A percentile compares a stretch with the other conserved stretches of the same genome.
Evolutionary conservation across 2,797 vertebrate genomes (phyloP).

Genomic region (Neoniphon sammara): DNA sequence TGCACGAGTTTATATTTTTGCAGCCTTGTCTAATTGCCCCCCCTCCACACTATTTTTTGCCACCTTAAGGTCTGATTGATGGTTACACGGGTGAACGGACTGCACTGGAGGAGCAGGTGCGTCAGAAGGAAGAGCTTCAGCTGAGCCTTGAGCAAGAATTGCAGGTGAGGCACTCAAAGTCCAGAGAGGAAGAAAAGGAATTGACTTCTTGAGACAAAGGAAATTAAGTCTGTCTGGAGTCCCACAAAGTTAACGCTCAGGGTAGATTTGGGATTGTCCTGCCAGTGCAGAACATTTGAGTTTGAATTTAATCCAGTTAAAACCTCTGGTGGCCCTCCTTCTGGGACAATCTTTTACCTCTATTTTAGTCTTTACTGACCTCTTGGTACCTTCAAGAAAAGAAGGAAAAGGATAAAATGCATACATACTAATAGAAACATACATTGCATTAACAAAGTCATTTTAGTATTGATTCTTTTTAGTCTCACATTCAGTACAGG

Average conservation of each 20-base stretch:
- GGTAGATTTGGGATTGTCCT: not conserved
- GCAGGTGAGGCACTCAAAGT: constrained; percentile 73
- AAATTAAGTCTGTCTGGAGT: constrained; percentile 8
- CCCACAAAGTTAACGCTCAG: not conserved
- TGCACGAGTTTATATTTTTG: not conserved
- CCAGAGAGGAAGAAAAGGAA: constrained; percentile 22
- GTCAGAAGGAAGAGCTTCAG: constrained; percentile 89
- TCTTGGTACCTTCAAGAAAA: not conserved
- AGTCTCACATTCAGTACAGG: not conserved
- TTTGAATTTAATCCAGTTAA: not conserved
- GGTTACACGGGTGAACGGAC: constrained; percentile 93
- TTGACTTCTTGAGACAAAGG: constrained; percentile 6
- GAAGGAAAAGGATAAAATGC: not conserved
- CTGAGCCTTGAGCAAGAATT: constrained; percentile 92
- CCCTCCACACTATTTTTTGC: not conserved
- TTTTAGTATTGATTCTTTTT: not conserved
- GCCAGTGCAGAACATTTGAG: not conserved
- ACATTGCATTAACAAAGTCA: not conserved
- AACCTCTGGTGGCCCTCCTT: not conserved
- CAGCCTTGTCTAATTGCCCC: not conserved
- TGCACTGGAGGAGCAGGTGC: constrained; percentile 89
- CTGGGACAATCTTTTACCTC: not conserved
- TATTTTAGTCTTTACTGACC: not conserved
- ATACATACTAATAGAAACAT: not conserved
- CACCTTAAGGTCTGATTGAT: constrained; percentile 89